These are phyloP conservation scores for Sinocyclocheilus maitianheensis DNA, from an alignment of 2,113 vertebrate species.

Conservation along the genomic window DNA sequence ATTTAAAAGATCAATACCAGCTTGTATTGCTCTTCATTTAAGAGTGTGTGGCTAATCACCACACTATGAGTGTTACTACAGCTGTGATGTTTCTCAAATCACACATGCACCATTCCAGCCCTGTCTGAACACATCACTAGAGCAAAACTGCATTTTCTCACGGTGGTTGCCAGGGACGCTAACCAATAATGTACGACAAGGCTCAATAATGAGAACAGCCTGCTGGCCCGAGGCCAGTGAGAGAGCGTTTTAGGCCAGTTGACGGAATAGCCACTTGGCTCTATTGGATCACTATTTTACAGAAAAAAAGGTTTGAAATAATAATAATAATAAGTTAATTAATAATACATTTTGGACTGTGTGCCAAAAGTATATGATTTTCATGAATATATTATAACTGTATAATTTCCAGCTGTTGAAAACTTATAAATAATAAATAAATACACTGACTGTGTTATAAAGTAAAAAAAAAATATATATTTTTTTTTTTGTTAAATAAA, in stretches of 20 bases:
- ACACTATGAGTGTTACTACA: conserved; percentile 2
- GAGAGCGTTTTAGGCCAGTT: too few species aligned
- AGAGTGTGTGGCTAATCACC: background rate
- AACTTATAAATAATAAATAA: background rate
- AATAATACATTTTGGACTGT: background rate
- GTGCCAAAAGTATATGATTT: background rate
- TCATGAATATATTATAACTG: background rate
- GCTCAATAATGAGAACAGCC: too few species aligned
- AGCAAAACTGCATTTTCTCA: background rate
- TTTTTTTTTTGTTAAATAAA: too few species aligned
- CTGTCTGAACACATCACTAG: background rate
- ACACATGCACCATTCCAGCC: background rate
- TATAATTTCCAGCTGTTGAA: background rate
- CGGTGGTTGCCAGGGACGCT: background rate
- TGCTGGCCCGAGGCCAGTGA: too few species aligned
- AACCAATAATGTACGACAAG: background rate
- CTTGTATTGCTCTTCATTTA: too few species aligned
- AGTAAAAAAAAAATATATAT: background rate
- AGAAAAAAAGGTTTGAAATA: too few species aligned
- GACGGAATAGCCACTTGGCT: too few species aligned
- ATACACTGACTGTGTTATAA: background rate
- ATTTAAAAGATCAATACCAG: background rate
- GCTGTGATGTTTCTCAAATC: conserved; percentile 2
- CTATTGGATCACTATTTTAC: too few species aligned
- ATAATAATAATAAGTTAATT: too few species aligned